Conservation (phyloP, 2,797 vertebrate genomes). For the Myotis planiceps region DNA sequence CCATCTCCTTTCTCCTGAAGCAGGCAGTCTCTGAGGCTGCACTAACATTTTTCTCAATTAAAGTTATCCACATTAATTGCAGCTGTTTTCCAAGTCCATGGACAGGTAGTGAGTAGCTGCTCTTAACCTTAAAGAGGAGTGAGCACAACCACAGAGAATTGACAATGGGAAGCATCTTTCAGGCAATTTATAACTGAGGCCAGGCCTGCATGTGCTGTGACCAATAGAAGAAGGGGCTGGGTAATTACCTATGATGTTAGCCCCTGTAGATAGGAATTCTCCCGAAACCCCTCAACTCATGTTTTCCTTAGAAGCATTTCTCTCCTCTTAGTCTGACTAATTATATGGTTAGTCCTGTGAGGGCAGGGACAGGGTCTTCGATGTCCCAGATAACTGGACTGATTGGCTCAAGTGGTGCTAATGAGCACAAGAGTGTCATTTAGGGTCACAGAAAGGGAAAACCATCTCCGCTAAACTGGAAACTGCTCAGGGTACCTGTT, state of each 20-base stretch:
- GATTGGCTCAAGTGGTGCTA: conserved; percentile 14
- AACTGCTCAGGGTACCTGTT: background rate
- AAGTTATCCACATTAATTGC: conserved; percentile 45
- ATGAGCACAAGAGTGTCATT: background rate
- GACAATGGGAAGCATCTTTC: conserved; percentile 55
- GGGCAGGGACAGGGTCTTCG: conserved; percentile 16
- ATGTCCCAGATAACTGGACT: background rate
- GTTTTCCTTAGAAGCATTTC: conserved; percentile 21
- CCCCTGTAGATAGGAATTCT: background rate
- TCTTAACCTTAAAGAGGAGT: background rate
- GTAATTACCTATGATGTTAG: conserved; percentile 43
- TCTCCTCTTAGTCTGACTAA: conserved; percentile 57
- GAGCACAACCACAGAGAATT: conserved; percentile 1
- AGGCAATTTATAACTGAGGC: conserved; percentile 43
- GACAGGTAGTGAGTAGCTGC: background rate
- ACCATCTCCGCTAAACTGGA: background rate
- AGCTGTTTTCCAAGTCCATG: background rate
- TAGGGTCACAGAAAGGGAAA: background rate
- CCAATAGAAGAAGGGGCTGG: conserved; percentile 18
- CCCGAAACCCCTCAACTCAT: conserved; percentile 4
- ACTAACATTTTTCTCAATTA: conserved; percentile 61
- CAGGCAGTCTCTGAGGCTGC: background rate
- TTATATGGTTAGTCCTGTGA: conserved; percentile 55
- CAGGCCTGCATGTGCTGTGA: conserved; percentile 31
- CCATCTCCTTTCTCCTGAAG: background rate